A percentile compares a stretch with the other conserved stretches of the same genome.
These are phyloP conservation scores for Perdita meconis DNA, from an alignment of 2,888 invertebrate species.

Conservation along the genomic window DNA sequence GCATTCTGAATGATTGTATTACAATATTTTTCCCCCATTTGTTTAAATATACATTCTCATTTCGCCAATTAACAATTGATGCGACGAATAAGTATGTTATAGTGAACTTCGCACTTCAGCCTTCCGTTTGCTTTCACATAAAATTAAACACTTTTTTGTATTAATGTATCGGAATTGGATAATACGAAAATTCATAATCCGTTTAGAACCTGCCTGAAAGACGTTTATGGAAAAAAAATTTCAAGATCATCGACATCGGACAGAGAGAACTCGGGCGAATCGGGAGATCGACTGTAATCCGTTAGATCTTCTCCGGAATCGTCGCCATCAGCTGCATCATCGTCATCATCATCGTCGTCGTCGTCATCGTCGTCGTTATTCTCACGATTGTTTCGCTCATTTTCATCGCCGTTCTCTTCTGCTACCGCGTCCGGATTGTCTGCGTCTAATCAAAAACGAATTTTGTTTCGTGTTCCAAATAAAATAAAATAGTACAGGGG, in stretches of 20 bases:
- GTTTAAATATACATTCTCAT: constrained; percentile 30
- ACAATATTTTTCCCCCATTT: constrained; percentile 1
- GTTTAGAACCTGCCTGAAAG: neutral
- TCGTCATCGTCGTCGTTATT: constrained; percentile 74
- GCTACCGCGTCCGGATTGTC: constrained; percentile 72
- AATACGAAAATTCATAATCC: constrained; percentile 29
- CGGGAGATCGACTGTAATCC: constrained; percentile 68
- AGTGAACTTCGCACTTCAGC: constrained; percentile 1
- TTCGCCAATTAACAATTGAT: constrained; percentile 37
- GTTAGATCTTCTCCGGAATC: constrained; percentile 77
- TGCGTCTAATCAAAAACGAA: constrained; percentile 55
- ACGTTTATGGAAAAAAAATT: constrained; percentile 75
- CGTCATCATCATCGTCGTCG: constrained; percentile 60
- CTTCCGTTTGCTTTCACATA: constrained; percentile 17
- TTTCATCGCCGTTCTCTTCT: constrained; percentile 73
- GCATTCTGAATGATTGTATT: neutral
- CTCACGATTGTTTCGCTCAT: constrained; percentile 73
- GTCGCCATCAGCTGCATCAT: constrained; percentile 77
- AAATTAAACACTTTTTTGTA: constrained; percentile 27
- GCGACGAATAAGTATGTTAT: constrained; percentile 17
- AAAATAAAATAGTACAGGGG: constrained; percentile 3
- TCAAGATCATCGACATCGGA: constrained; percentile 79
- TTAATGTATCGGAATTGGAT: constrained; percentile 37
- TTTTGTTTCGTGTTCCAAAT: neutral
- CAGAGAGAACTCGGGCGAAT: constrained; percentile 69